phyloP scores from a whole-genome alignment of 2,888 invertebrate genomes.

The Sisyra nigra region DNA sequence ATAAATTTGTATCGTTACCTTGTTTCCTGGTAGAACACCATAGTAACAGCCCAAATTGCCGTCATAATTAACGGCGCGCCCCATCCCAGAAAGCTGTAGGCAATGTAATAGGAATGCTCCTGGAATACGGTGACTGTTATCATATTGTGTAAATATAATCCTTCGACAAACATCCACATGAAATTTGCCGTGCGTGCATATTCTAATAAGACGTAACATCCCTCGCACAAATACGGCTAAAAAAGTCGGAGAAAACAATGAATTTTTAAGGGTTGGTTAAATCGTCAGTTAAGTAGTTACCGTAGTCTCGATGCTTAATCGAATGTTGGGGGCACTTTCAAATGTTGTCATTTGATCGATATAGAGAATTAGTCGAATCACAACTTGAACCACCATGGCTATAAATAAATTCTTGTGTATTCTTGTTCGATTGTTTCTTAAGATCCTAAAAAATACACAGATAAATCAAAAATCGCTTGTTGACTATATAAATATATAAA shows the following conservation, averaged over 20 bases:
- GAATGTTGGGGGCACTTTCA: slow-evolving; percentile 23
- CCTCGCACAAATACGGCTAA: slow-evolving; percentile 68
- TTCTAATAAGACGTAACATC: slow-evolving; percentile 64
- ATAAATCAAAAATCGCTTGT: not conserved
- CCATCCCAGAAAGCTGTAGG: slow-evolving; percentile 56
- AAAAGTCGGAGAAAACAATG: slow-evolving; percentile 2
- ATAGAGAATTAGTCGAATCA: slow-evolving; percentile 55
- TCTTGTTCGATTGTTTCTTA: slow-evolving; percentile 67
- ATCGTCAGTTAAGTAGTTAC: slow-evolving; percentile 28
- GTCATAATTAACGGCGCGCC: slow-evolving; percentile 53
- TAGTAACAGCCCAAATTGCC: slow-evolving; percentile 47
- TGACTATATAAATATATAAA: not conserved
- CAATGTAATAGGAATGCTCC: slow-evolving; percentile 43
- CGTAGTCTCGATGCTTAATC: slow-evolving; percentile 45
- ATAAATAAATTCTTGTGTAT: slow-evolving; percentile 76
- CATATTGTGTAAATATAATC: slow-evolving; percentile 72
- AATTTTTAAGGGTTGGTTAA: not conserved
- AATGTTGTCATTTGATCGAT: slow-evolving; percentile 45
- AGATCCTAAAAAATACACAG: slow-evolving; percentile 36
- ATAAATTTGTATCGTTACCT: slow-evolving; percentile 15
- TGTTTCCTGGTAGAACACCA: slow-evolving; percentile 15
- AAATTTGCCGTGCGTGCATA: slow-evolving; percentile 84
- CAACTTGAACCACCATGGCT: slow-evolving; percentile 63
- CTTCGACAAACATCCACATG: slow-evolving; percentile 96
- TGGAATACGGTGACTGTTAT: slow-evolving; percentile 61